phyloP scores from a whole-genome alignment of 2,888 invertebrate genomes.

The Apotomis turbidana region DNA sequence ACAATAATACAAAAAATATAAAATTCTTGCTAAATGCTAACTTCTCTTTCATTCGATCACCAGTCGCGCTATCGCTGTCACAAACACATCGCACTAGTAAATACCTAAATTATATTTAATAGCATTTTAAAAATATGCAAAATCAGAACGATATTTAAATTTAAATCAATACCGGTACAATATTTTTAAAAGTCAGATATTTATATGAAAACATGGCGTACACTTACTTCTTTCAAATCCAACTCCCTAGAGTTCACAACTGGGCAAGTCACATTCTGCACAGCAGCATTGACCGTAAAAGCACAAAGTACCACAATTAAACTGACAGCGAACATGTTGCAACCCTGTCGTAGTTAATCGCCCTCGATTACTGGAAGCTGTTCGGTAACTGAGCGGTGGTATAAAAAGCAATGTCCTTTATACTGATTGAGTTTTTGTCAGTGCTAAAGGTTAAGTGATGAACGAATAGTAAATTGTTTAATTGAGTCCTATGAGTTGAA shows the following conservation, averaged over 20 bases:
- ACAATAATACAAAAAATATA: no score
- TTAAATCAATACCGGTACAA: no score
- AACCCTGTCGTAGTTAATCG: slow-evolving; percentile 50
- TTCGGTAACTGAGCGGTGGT: slow-evolving; percentile 58
- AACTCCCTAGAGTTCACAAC: slow-evolving; percentile 64
- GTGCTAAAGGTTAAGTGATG: slow-evolving; percentile 44
- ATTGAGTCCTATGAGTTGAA: slow-evolving; percentile 4
- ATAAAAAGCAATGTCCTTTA: slow-evolving; percentile 61
- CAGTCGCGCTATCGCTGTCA: no score
- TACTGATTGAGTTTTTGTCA: slow-evolving; percentile 57
- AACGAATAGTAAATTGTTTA: slow-evolving; percentile 15
- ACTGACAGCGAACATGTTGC: slow-evolving; percentile 60
- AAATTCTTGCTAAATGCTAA: no score
- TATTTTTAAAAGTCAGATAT: no score
- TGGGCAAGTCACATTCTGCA: slow-evolving; percentile 68
- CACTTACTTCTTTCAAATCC: slow-evolving; percentile 75
- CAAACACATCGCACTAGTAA: no score
- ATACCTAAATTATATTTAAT: no score
- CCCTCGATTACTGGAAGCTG: slow-evolving; percentile 48
- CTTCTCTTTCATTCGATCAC: no score
- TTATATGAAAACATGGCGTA: no score
- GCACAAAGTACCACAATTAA: slow-evolving; percentile 56
- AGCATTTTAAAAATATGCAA: no score
- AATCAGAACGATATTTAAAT: no score
- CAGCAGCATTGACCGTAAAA: slow-evolving; percentile 57